phyloP scores from a whole-genome alignment of 2,797 vertebrate species.

The Myiothlypis coronata region DNA sequence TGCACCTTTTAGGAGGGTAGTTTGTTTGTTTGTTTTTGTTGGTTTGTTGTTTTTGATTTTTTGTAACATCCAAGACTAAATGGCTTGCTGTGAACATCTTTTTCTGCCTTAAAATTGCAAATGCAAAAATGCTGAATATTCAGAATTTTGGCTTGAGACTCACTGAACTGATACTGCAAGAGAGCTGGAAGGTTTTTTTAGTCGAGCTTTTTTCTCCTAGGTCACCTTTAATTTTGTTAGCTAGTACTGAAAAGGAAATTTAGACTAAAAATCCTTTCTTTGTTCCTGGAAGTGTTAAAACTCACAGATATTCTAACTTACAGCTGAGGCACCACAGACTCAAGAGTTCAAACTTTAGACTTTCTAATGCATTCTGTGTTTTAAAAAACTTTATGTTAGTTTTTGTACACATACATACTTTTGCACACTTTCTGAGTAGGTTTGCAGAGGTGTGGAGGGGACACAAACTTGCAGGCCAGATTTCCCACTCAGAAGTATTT shows the following conservation, averaged over 20 bases:
- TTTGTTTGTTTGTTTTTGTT: background rate
- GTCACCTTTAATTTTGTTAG: background rate
- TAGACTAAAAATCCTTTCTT: background rate
- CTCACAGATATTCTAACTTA: background rate
- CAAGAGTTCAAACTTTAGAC: background rate
- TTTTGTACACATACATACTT: background rate
- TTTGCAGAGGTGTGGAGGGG: background rate
- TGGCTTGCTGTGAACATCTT: background rate
- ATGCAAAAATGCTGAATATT: background rate
- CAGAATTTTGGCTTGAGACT: background rate
- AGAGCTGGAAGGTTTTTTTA: background rate
- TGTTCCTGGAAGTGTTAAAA: background rate
- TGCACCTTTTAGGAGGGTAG: background rate
- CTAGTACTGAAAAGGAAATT: background rate
- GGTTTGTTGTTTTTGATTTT: background rate
- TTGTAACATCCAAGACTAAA: background rate
- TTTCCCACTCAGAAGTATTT: background rate
- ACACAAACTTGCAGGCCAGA: background rate
- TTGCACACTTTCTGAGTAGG: background rate
- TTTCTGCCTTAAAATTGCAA: slow-evolving; percentile 43
- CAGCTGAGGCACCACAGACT: background rate
- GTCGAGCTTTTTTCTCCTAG: background rate
- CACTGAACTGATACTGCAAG: background rate
- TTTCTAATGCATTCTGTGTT: background rate
- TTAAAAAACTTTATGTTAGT: background rate